Evolutionary conservation across 2,888 invertebrate genomes (phyloP).

Genomic region (Eupithecia abbreviata): DNA sequence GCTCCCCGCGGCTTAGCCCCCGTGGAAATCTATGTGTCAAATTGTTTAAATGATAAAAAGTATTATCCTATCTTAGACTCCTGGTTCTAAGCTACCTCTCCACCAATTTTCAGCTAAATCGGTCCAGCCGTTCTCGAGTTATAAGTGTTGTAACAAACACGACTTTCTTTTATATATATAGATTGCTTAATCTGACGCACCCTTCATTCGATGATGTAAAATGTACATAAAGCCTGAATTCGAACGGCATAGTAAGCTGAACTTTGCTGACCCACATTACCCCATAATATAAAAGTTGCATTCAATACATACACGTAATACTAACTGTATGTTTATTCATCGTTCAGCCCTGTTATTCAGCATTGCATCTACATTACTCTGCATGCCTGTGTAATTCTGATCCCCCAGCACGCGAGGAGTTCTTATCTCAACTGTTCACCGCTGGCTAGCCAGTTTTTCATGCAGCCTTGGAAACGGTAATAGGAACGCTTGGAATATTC

Average conservation of each 20-base stretch:
- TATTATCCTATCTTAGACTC: no score
- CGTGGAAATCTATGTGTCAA: no score
- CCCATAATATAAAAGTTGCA: conserved; percentile 6
- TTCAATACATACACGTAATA: conserved; percentile 17
- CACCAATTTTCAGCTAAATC: no score
- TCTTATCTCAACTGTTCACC: conserved; percentile 30
- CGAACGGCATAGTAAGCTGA: not conserved
- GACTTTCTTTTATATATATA: no score
- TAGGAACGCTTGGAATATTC: conserved; percentile 41
- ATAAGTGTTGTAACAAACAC: no score
- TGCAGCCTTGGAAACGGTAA: conserved; percentile 42
- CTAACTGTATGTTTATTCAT: conserved; percentile 18
- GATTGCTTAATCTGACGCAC: no score
- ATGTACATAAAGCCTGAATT: conserved; percentile 14
- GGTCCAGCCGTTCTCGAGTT: no score
- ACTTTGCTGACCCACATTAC: not conserved
- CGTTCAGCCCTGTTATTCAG: conserved; percentile 44
- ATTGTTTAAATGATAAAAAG: no score
- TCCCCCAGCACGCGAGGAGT: conserved; percentile 31
- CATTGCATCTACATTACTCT: conserved; percentile 41
- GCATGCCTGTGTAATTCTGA: conserved; percentile 53
- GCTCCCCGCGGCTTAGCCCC: no score
- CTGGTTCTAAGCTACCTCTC: no score
- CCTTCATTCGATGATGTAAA: not conserved
- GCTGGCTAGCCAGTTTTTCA: conserved; percentile 39